phyloP scores from a whole-genome alignment of 2,888 invertebrate genomes.

The Siphonodentalium dalli region DNA sequence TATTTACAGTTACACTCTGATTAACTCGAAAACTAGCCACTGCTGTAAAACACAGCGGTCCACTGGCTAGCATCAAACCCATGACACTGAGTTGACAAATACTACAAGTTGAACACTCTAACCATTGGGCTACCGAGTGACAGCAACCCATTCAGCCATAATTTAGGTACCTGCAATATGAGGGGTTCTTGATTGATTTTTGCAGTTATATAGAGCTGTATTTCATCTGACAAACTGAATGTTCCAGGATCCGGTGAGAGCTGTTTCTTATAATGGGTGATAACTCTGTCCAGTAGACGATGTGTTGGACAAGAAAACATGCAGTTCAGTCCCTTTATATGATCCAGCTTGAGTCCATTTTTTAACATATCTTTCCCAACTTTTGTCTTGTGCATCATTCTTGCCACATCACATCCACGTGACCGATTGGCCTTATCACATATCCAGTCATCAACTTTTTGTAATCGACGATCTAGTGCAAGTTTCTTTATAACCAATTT shows the following conservation, averaged over 20 bases:
- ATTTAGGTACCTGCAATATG: conserved; percentile 76
- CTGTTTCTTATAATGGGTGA: conserved; percentile 60
- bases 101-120: too few relatives aligned
- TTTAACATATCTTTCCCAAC: conserved; percentile 36
- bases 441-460: conserved; percentile 70
- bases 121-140: too few relatives aligned
- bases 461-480: conserved; percentile 73
- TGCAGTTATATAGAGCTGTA: conserved; percentile 69
- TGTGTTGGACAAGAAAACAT: conserved; percentile 63
- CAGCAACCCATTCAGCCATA: too few relatives aligned
- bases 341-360: conserved; percentile 37
- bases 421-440: conserved; percentile 63
- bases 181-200: conserved; percentile 81
- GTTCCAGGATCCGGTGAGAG: conserved; percentile 36
- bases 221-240: conserved; percentile 38
- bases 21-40: too few relatives aligned
- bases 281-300: conserved; percentile 56
- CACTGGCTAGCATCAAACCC: too few relatives aligned
- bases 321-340: conserved; percentile 44
- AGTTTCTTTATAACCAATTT: conserved; percentile 78
- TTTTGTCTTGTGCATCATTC: conserved; percentile 58
- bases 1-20: too few relatives aligned
- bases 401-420: conserved; percentile 65
- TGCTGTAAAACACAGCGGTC: too few relatives aligned
- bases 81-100: too few relatives aligned